Evolutionary conservation across 1,140 invertebrate genomes (phyloP).

Genomic region (Delia radicum): DNA sequence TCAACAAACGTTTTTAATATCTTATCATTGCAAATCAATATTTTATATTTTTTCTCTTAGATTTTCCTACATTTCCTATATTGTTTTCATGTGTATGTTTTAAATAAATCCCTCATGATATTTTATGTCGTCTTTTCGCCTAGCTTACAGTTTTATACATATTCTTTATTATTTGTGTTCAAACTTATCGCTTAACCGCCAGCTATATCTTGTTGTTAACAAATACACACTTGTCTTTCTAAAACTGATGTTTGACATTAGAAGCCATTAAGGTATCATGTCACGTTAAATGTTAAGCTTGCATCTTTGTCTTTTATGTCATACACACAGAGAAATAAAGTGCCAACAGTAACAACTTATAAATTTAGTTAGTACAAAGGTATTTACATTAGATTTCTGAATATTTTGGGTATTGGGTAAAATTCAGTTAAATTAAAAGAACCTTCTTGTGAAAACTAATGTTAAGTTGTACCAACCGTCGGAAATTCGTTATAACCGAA

Average conservation of each 20-base stretch:
- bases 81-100: not conserved
- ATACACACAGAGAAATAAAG: too few species aligned
- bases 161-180: not conserved
- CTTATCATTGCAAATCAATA: not conserved
- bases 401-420: too few species aligned
- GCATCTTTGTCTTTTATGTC: conserved; percentile 1
- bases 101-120: not conserved
- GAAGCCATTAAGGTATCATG: conserved; percentile 18
- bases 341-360: too few species aligned
- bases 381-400: too few species aligned
- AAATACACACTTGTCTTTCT: not conserved
- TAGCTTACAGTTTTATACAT: not conserved
- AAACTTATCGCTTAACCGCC: not conserved
- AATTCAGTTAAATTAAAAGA: too few species aligned
- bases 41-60: not conserved
- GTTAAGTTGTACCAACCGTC: too few species aligned
- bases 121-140: not conserved
- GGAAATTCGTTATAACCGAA: too few species aligned
- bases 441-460: too few species aligned
- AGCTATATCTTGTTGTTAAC: not conserved
- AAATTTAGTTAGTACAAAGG: too few species aligned
- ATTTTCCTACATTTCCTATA: too few species aligned
- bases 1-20: not conserved
- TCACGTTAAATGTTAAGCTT: conserved; percentile 17
- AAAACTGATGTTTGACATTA: conserved; percentile 15